phyloP scores from a whole-genome alignment of 2,797 vertebrate genomes.

The Xiphorhynchus erythropygius region DNA sequence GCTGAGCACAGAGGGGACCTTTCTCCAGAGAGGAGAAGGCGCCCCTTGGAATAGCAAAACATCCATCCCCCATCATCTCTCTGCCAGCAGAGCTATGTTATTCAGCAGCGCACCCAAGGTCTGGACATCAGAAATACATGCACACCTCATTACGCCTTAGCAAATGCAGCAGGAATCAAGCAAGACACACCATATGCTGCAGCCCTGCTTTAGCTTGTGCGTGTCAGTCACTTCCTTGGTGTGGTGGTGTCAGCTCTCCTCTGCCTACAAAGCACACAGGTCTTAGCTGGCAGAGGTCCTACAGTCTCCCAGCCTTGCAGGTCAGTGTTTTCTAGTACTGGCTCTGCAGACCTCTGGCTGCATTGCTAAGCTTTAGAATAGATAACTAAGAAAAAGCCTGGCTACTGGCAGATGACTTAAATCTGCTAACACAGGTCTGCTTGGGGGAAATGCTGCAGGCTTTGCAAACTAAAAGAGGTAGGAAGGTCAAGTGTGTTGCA shows the following conservation, averaged over 20 bases:
- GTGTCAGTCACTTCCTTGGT: background rate
- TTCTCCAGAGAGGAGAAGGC: background rate
- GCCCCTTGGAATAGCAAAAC: background rate
- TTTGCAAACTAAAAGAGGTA: background rate
- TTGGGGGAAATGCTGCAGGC: background rate
- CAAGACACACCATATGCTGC: background rate
- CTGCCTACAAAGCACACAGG: background rate
- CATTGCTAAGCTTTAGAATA: background rate
- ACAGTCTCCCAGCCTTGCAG: background rate
- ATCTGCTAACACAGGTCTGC: background rate
- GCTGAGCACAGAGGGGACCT: background rate
- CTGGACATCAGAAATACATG: background rate
- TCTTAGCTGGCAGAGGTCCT: background rate
- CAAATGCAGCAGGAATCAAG: background rate
- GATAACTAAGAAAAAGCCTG: background rate
- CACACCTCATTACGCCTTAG: background rate
- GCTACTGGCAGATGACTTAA: background rate
- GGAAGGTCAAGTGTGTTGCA: background rate
- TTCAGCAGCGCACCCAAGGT: background rate
- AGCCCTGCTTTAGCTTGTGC: background rate
- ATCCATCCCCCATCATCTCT: background rate
- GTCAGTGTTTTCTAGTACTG: background rate
- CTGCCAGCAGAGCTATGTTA: background rate
- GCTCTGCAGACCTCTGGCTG: background rate
- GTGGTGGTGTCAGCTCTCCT: background rate